These are phyloP conservation scores for Procambarus clarkii DNA, from an alignment of 1,140 invertebrate species.

Conservation along the genomic window DNA sequence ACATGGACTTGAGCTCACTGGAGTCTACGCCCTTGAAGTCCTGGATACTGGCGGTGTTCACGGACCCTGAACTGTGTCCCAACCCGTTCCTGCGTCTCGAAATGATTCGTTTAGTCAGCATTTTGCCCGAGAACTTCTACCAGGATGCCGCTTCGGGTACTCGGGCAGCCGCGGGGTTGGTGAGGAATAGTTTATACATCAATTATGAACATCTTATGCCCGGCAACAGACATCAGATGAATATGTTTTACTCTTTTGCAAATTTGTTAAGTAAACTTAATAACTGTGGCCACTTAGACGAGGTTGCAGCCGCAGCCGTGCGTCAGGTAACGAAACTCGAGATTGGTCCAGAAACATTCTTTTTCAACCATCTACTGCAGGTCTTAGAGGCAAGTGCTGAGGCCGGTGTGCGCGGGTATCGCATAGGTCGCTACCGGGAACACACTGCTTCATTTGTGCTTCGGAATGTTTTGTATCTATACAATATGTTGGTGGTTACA, in stretches of 20 bases:
- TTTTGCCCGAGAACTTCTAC: not conserved
- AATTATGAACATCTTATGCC: not conserved
- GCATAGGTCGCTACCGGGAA: too few species aligned
- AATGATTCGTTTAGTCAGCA: not conserved
- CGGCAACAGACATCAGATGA: not conserved
- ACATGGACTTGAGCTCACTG: too few species aligned
- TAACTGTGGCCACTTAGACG: not conserved
- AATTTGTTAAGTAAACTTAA: not conserved
- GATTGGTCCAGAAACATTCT: not conserved
- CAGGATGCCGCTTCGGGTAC: not conserved
- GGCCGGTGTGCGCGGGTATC: not conserved
- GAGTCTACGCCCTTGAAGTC: not conserved
- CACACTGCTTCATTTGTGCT: not conserved
- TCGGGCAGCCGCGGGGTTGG: not conserved
- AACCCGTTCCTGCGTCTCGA: not conserved
- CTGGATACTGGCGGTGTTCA: not conserved
- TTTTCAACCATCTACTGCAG: not conserved
- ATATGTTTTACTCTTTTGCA: not conserved
- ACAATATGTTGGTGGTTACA: not conserved
- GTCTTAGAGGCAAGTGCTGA: not conserved
- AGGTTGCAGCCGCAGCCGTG: not conserved
- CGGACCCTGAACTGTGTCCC: not conserved
- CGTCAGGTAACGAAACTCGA: not conserved
- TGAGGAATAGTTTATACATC: not conserved
- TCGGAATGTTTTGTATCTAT: not conserved